Base-by-base conservation (phyloP, 92 coral and sea anemone species). In the Virgularia gustaviana region DNA sequence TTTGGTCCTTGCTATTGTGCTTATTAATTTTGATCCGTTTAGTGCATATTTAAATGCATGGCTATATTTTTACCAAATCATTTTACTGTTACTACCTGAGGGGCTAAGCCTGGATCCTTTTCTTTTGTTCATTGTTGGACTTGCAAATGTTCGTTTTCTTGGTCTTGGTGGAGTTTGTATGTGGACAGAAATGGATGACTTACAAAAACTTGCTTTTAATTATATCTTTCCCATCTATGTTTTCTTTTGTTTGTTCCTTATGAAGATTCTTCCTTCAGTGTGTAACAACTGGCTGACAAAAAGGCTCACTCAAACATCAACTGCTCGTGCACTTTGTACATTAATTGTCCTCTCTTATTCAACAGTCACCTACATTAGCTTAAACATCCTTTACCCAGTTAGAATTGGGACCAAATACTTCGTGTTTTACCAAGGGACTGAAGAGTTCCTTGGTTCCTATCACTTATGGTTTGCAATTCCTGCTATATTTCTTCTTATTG, bases 271-370 rank as follows among this genome's bases (percentile, higher is more conserved):
- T 1, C 88, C 87, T 39, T 73, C 83, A 1, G 54, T 37, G 23
- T 88, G 75, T 63, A 51, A 83, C 32, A 89, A 95, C 82, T 76
- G 82, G 57, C 89, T 83, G 43, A 91, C 96, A 71, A 82, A 68
- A 44, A 83, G 78, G n/a, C 83, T 91, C 16, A 68, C 75, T 49
- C 75, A 68, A 28, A 72, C 53, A 38, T 85, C 90, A 12, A 88
- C 91, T 2, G 82, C 85, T 79, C 91, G 97, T 28, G 97, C 96
- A 16, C 73, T 89, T 27, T 91, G 97, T 51, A 91, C 96, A 35
- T 62, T 91, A 79, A 70, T 91, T 63, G 97, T 91, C 6, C 73
- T 91, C 29, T 91, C 96, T 49, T 91, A 91, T 56, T 84, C 97
- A 15, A 85, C 90, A 24, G 83, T 91, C 70, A 84, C 89, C 4